Base-by-base conservation (phyloP, 2,113 vertebrate genomes). In the Plestiodon gilberti region DNA sequence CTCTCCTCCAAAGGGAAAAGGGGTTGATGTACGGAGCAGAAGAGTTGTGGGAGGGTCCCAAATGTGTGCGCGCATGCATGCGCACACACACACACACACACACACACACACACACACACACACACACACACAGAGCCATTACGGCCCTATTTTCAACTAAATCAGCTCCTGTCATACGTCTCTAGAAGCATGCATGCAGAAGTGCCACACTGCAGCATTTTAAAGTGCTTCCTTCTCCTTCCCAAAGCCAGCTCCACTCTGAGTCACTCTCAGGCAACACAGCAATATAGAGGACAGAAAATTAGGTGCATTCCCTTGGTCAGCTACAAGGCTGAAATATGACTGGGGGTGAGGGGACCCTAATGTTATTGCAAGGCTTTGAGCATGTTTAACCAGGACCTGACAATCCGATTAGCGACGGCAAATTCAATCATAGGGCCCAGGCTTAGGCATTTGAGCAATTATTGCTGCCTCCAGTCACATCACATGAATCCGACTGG, bases 321-420 rank as follows among this genome's bases (percentile, higher is more conserved):
- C 64, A 38, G 57, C 38, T 61, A 8, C 43, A 33, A 33, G 40
- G n/a, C 38, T 30, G 55, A 62, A 23, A 76, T 75, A 64, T 57
- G 59, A 57, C 17, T 28, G 83, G 48, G 13, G 35, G n/a, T n/a
- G n/a, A 55, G 71, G 59, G 74, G 13, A 52, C 74, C 74, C 74
- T 78, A 65, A 77, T 88, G 75, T 67, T 57, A 64, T 13, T 48
- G 55, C 77, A 33, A 35, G 57, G 55, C 38, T 48, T 14, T 59
- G 52, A 28, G 65, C 30, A 35, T 83, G 65, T 83, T 48, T 83
- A 83, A 88, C 38, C 52, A 79, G 76, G 38, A 40, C 65, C 76
- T 55, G n/a, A 61, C 81, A 84, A 84, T 73, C n/a, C 18, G 55
- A 79, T 83, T 78, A 73, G 61, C n/a, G 40, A 14, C 22, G 28